Base-by-base conservation (phyloP, 53 echinoderm and acorn worm genomes). In the Temnopleurus reevesii region DNA sequence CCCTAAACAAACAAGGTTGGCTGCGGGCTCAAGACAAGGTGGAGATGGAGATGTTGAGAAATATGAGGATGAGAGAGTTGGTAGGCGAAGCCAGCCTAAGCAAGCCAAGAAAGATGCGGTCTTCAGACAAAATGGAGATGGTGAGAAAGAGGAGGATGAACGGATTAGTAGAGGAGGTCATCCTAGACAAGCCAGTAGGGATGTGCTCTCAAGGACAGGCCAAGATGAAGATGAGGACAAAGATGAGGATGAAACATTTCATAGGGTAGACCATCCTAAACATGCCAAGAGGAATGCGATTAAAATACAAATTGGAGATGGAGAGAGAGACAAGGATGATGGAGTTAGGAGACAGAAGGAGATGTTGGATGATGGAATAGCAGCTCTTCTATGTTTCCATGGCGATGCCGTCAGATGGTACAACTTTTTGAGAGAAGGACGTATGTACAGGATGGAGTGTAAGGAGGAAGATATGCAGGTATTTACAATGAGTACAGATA, bases 341-440 rank as follows among this genome's bases (percentile, higher is more conserved):
- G 12, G 54, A 6, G 84, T 5, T 25, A 8, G 63, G 41, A 71
- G 21, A 61, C 4, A 8, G 33, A 17, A 45, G 13, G 29, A 66
- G 71, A 51, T 24, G 54, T 8, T 12, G 19, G 55, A 83, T 55
- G 83, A 56, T 35, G 36, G 71, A 27, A 33, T 6, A 87, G 35
- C 47, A 49, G 88, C 88, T 45, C 53, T 87, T 0, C 71, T 87
- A 5, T 64, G 88, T 87, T 87, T 87, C 88, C 88, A 87, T 51
- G 88, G 71, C 23, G 76, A 87, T 87, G 88, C 88, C 0, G 54
- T 87, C 30, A 65, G 88, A 53, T 87, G 88, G 88, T 87, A 87
- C 34, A 30, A 65, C 35, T 71, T 87, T 53, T 53, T 87, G 21
- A 47, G 35, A 49, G 71, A 66, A 21, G 46, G 88, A 25, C 88